Evolutionary conservation across 2,113 vertebrate species (phyloP).

Genomic region (Hipposideros armiger): DNA sequence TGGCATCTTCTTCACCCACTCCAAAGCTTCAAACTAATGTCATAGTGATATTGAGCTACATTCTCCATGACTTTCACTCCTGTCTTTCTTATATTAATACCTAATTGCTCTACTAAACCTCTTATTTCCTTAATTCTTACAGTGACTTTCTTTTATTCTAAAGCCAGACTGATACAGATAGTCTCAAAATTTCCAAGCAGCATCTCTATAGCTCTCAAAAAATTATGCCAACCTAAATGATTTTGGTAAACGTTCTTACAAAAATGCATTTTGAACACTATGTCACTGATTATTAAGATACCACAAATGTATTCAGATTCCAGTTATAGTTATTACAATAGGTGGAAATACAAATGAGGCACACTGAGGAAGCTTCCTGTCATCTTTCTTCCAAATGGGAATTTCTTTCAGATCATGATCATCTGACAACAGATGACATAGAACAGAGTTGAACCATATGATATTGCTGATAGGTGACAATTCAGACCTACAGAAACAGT

Average conservation of each 20-base stretch:
- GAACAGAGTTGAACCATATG: background rate
- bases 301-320: background rate
- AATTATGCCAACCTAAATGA: background rate
- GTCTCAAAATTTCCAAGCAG: slow-evolving; percentile 18
- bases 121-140: slow-evolving; percentile 34
- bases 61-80: background rate
- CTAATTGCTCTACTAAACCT: background rate
- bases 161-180: background rate
- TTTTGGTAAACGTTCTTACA: background rate
- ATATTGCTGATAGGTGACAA: background rate
- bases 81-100: background rate
- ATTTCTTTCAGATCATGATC: slow-evolving; percentile 48
- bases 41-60: background rate
- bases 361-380: background rate
- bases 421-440: background rate
- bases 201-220: background rate
- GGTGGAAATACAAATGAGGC: background rate
- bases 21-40: background rate
- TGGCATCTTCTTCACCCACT: background rate
- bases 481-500: background rate
- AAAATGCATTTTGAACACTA: background rate
- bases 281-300: background rate
- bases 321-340: background rate
- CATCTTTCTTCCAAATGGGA: background rate
- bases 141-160: background rate